phyloP scores from a whole-genome alignment of 1,140 invertebrate genomes.

The Capitella teleta region DNA sequence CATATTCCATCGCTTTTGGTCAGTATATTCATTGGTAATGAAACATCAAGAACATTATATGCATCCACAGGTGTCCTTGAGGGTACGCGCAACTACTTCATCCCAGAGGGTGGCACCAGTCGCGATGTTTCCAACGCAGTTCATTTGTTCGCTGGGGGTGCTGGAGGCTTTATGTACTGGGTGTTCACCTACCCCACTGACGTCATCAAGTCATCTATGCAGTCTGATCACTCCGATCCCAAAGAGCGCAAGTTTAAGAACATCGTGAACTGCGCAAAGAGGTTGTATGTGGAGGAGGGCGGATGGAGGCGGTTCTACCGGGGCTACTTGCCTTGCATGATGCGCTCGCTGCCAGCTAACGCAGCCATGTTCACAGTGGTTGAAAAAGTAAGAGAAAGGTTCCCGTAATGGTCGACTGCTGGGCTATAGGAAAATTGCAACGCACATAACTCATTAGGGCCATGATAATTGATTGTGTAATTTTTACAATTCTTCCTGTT shows the following conservation, averaged over 20 bases:
- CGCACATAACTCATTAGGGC: too few relatives aligned
- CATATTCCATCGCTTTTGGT: slow-evolving; percentile 11
- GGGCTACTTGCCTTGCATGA: slow-evolving; percentile 10
- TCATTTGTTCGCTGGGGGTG: slow-evolving; percentile 8
- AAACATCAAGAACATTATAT: too few relatives aligned
- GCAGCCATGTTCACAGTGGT: slow-evolving; percentile 9
- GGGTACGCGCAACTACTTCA: neutral
- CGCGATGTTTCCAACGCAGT: too few relatives aligned
- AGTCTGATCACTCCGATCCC: slow-evolving; percentile 9
- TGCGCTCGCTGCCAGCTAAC: slow-evolving; percentile 12
- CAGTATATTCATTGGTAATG: too few relatives aligned
- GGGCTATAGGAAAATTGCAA: too few relatives aligned
- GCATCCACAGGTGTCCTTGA: slow-evolving; percentile 8
- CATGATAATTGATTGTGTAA: too few relatives aligned
- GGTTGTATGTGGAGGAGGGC: slow-evolving; percentile 11
- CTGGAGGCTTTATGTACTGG: slow-evolving; percentile 11
- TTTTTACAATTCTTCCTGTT: too few relatives aligned
- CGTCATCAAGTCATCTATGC: slow-evolving; percentile 12
- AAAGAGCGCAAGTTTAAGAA: slow-evolving; percentile 8
- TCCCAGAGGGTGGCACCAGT: neutral
- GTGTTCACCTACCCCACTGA: slow-evolving; percentile 12
- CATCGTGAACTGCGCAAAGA: slow-evolving; percentile 10
- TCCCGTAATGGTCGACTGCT: too few relatives aligned
- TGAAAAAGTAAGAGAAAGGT: too few relatives aligned
- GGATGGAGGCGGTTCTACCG: slow-evolving; percentile 8